Conservation (phyloP, 2,888 invertebrate species). For the Ashinkailepas kermadecensis region DNA sequence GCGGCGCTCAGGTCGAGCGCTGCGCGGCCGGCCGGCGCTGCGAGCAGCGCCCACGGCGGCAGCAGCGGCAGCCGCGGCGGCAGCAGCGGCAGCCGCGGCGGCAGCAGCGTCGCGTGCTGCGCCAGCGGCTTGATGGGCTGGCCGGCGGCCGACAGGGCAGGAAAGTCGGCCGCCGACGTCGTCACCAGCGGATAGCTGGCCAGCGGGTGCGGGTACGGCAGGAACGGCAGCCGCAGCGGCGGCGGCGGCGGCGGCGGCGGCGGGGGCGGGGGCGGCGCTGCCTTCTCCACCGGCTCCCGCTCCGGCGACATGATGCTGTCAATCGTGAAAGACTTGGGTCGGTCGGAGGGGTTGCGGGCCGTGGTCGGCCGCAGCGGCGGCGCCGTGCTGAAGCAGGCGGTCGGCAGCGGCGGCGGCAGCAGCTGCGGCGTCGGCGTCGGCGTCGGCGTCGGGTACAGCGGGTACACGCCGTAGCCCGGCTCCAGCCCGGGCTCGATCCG, state of each 20-base stretch:
- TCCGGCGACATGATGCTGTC: conserved; percentile 25
- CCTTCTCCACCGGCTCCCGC: not conserved
- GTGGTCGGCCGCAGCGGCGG: not conserved
- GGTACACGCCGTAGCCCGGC: conserved; percentile 42
- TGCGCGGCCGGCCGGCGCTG: not conserved
- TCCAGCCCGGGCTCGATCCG: conserved; percentile 12
- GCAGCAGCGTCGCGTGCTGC: conserved; percentile 9
- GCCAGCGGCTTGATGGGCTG: conserved; percentile 22
- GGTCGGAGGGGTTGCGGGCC: not conserved
- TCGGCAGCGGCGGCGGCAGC: conserved; percentile 24
- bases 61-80: conserved; percentile 27
- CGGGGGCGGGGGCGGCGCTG: conserved; percentile 2
- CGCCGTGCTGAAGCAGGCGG: not conserved
- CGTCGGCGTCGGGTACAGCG: not conserved
- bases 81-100: conserved; percentile 26
- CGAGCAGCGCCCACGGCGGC: conserved; percentile 33
- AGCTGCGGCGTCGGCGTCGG: conserved; percentile 3
- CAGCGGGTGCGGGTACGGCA: conserved; percentile 9
- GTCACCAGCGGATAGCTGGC: not conserved
- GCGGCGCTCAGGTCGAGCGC: conserved; percentile 28
- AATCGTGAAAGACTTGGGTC: conserved; percentile 24
- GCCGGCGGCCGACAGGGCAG: not conserved
- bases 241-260: not conserved
- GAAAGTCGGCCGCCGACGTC: not conserved
- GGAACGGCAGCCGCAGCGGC: conserved; percentile 18